Evolutionary conservation across 1,140 invertebrate species (phyloP).

Genomic region (Zaprionus tsacasi): DNA sequence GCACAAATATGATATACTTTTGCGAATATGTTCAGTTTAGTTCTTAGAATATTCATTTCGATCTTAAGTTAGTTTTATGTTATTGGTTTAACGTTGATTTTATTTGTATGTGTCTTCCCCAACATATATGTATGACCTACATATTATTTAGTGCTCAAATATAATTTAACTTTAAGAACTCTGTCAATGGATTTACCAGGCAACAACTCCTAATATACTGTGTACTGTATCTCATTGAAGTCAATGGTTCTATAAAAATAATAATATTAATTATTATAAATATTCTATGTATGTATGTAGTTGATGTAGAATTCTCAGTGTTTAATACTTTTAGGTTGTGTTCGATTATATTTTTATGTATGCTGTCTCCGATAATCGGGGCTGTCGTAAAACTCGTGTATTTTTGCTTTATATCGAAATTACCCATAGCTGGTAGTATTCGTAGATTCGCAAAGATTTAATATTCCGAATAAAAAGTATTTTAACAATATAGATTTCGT

Average conservation of each 20-base stretch:
- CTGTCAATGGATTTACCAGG: slow-evolving; percentile 49
- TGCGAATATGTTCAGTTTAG: slow-evolving; percentile 29
- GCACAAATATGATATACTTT: slow-evolving; percentile 33
- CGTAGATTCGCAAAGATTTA: slow-evolving; percentile 16
- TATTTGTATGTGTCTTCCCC: slow-evolving; percentile 61
- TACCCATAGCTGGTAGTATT: slow-evolving; percentile 16
- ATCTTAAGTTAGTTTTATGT: slow-evolving; percentile 33
- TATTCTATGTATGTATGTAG: slow-evolving; percentile 2
- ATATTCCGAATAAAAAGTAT: slow-evolving; percentile 52
- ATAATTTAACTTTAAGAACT: slow-evolving; percentile 25
- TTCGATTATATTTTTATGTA: slow-evolving; percentile 38
- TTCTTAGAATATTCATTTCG: slow-evolving; percentile 16
- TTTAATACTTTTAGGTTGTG: slow-evolving; percentile 60
- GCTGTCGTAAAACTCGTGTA: slow-evolving; percentile 3
- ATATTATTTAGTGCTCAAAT: slow-evolving; percentile 33
- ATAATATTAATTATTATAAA: slow-evolving; percentile 1
- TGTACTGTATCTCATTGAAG: slow-evolving; percentile 7
- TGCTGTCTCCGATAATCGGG: background rate
- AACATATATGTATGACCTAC: slow-evolving; percentile 19
- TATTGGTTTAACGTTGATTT: slow-evolving; percentile 33
- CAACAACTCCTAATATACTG: slow-evolving; percentile 28
- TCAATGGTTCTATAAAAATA: slow-evolving; percentile 15
- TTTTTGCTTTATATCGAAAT: slow-evolving; percentile 31
- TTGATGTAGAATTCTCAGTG: slow-evolving; percentile 5
- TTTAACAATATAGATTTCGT: slow-evolving; percentile 22